Conservation (phyloP, 2,888 invertebrate species). For the Coelopa pilipes region DNA sequence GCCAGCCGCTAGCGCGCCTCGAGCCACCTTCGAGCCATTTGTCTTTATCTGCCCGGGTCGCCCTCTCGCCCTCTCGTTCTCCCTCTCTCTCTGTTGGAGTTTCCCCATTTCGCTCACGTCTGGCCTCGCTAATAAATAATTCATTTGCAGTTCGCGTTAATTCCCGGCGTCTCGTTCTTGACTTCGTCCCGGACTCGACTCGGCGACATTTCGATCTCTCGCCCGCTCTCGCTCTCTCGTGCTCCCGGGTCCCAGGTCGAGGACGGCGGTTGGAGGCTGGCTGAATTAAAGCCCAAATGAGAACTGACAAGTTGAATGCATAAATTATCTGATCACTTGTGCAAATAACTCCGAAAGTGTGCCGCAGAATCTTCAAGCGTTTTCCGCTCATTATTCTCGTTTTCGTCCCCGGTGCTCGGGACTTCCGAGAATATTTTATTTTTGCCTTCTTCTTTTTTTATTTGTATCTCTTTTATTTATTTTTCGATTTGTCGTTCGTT, state of each 20-base stretch:
- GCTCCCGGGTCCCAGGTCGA: not conserved
- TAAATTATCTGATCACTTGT: conserved; percentile 34
- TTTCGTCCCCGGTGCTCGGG: no score
- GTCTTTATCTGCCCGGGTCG: no score
- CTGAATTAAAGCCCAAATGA: conserved; percentile 35
- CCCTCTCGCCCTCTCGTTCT: no score
- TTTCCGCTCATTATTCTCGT: not conserved
- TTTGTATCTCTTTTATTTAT: not conserved
- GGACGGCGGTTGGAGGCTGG: not conserved
- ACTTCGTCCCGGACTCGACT: not conserved
- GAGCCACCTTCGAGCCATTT: no score
- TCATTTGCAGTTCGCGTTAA: conserved; percentile 38
- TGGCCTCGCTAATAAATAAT: conserved; percentile 30
- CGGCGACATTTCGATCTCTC: no score
- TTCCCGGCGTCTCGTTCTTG: conserved; percentile 22
- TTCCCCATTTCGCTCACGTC: conserved; percentile 18
- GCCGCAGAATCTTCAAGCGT: conserved; percentile 11
- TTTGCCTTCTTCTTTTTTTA: not conserved
- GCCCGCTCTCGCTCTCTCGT: not conserved
- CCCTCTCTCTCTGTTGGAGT: no score
- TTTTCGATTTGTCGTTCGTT: conserved; percentile 29
- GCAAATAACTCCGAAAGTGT: conserved; percentile 22
- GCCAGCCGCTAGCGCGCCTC: no score
- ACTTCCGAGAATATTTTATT: not conserved
- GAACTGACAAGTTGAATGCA: conserved; percentile 40